Evolutionary conservation across 2,113 vertebrate genomes (phyloP), one percentile per base, ranked within the genome.

Genomic region (Puntigrus tetrazona): DNA sequence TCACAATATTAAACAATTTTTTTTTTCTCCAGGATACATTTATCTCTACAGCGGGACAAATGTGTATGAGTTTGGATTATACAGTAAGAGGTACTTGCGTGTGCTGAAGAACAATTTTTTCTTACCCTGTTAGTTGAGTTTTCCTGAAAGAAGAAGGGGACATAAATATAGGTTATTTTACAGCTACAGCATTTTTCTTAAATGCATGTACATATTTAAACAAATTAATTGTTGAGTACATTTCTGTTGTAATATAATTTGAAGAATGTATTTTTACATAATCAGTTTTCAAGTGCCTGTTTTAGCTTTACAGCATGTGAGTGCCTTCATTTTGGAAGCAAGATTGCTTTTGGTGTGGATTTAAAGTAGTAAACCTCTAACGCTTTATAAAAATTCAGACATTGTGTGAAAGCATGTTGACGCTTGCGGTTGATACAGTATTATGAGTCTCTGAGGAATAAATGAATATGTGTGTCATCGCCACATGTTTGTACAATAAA

Each of bases 11-110:
- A 59, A 22, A 59, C 43, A 7, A 34, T 36, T 25, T 22, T 83
- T 52, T 34, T 84, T 1, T 50, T 61, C n/a, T 38, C 0, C 93
- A 99, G 97, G 86, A 81, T 93, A 92, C 29, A 91, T 96, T 31
- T 96, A 97, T 89, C 91, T 99, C 89, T 96, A 95, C 91, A 94
- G 63, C 5, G 94, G 94, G 87, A 89, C 88, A 47, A 82, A 22
- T 16, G 41, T 74, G 80, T 94, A 90, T 77, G 90, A 94, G 86
- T 98, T 94, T 86, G 75, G 89, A 10, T 69, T 20, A 45, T 13
- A 13, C 43, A 45, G 52, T 22, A 55, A 55, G 52, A 55, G 7
- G 52, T 55, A 8, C 52, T 8, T 22, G 7, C 52, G 52, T 55
- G 20, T 22, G 20, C 50, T 52, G 50, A 52, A 52, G 50, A 52